Conservation (phyloP, 2,888 invertebrate genomes). For the Nezara viridula region DNA sequence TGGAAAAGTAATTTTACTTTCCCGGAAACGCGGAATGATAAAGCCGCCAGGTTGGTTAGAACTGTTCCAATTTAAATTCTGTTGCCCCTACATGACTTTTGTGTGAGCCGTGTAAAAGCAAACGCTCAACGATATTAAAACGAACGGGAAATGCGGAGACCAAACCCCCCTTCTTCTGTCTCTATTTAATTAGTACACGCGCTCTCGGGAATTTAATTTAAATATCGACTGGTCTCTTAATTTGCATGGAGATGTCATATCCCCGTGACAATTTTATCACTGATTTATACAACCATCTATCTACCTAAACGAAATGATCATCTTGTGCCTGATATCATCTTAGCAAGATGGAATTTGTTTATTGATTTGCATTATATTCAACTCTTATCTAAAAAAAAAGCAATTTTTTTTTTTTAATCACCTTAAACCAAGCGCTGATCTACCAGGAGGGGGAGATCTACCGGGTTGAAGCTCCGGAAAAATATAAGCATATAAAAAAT, state of each 20-base stretch:
- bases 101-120: background rate
- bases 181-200: background rate
- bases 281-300: background rate
- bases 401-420: no score
- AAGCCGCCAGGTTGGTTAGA: background rate
- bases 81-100: background rate
- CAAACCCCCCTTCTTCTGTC: no score
- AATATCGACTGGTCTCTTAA: background rate
- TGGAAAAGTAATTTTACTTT: background rate
- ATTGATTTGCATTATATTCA: background rate
- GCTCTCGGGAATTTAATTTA: background rate
- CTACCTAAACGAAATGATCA: background rate
- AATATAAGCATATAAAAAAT: no score
- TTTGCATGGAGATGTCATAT: background rate
- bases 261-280: background rate
- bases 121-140: background rate
- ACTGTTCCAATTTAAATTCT: conserved; percentile 9
- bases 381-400: background rate
- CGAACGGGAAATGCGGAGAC: background rate
- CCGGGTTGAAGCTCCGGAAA: no score
- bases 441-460: no score
- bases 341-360: background rate
- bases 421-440: no score
- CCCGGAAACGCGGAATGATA: background rate
- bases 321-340: background rate